Conservation (phyloP, 30 jellyfish, hydroid and myxozoan genomes). For the Pelagia noctiluca region DNA sequence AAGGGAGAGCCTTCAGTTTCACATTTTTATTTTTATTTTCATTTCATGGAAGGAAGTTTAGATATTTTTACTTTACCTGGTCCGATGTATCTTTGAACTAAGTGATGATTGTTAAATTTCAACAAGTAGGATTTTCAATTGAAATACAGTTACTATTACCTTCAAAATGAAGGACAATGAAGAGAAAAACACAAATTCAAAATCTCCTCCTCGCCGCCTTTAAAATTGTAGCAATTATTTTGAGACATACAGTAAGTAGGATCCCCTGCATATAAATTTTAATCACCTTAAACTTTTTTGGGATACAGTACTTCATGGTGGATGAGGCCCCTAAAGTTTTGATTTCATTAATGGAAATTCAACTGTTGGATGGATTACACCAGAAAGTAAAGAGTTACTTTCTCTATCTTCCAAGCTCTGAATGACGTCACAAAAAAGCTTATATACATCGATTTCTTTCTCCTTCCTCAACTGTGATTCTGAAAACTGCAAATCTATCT, state of each 20-base stretch:
- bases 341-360: neutral
- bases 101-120: neutral
- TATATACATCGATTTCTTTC: neutral
- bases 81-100: neutral
- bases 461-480: neutral
- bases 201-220: neutral
- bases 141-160: neutral
- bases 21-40: neutral
- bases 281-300: neutral
- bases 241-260: neutral
- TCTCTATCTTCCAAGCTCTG: constrained; percentile 3
- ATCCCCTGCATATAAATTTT: neutral
- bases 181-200: neutral
- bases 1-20: neutral
- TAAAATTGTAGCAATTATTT: neutral
- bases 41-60: neutral
- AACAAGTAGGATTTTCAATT: neutral
- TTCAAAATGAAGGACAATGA: neutral
- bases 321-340: neutral
- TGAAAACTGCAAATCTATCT: neutral
- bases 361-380: neutral
- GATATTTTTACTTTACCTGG: no score
- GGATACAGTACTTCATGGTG: neutral
- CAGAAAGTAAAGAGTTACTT: neutral
- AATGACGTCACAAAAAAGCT: constrained; percentile 17